Percentiles rank a stretch among this genome's conserved stretches.
Conservation (phyloP, 2,888 invertebrate species). For the Nemotelus pantherinus region DNA sequence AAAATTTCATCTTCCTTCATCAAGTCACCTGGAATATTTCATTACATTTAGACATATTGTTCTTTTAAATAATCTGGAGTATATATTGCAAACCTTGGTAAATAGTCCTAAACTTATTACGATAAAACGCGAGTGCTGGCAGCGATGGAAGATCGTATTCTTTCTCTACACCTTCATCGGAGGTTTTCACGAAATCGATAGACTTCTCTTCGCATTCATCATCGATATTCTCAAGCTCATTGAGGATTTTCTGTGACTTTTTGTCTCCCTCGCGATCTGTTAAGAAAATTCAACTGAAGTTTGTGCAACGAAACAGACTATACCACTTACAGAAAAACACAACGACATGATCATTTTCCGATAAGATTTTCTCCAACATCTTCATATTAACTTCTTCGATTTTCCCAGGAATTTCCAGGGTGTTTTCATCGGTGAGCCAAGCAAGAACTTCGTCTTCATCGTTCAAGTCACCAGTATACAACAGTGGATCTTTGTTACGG, state of each 20-base stretch:
- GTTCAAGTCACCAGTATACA: constrained; percentile 85
- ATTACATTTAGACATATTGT: background rate
- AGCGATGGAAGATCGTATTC: constrained; percentile 86
- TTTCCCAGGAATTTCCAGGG: constrained; percentile 88
- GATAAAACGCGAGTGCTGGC: constrained; percentile 86
- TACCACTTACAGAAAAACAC: constrained; percentile 87
- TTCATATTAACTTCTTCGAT: constrained; percentile 91
- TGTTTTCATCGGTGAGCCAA: constrained; percentile 91
- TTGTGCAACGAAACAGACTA: constrained; percentile 17
- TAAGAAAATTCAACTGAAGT: constrained; percentile 46
- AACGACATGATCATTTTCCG: constrained; percentile 88
- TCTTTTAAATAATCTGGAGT: background rate
- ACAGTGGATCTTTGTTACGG: constrained; percentile 87
- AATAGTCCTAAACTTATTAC: constrained; percentile 87
- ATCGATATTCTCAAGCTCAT: constrained; percentile 91
- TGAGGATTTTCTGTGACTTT: constrained; percentile 86
- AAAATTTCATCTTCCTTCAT: constrained; percentile 91
- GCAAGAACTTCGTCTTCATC: constrained; percentile 92
- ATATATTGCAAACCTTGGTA: constrained; percentile 69
- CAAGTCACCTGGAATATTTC: constrained; percentile 71
- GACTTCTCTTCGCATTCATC: constrained; percentile 92
- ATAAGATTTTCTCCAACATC: constrained; percentile 90
- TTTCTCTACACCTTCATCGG: constrained; percentile 85
- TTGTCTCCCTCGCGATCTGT: constrained; percentile 90
- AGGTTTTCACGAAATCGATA: constrained; percentile 91